Evolutionary conservation across 23 tunicate species (phyloP), one percentile per base, ranked within the genome.

Genomic region (Styela clava): DNA sequence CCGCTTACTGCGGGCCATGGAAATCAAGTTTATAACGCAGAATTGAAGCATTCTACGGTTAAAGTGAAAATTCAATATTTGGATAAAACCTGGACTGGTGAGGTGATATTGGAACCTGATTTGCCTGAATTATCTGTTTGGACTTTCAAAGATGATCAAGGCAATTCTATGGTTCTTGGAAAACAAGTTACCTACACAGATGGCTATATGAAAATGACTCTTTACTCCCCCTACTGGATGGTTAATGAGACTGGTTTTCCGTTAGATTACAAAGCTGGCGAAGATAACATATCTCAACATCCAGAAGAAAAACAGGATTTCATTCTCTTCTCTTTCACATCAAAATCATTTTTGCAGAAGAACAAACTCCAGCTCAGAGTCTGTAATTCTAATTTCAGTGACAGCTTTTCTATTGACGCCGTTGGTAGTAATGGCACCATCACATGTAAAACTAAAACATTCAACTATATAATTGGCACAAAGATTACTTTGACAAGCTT

Each of bases 191-290:
- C 84, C 1, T 74, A 79, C 63, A 79, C 34, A 18, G 86, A 84
- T 18, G 97, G 97, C 0, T 71, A 69, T 25, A 62, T 92, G 85
- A 27, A 79, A 19, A 37, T 87, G 16, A 64, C 86, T 33, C 79
- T 92, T 18, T 92, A 83, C 52, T 79, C 97, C 3, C 97, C 97
- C 7, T 92, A 92, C 70, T 92, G 97, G 97, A 69, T 92, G 83
- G 78, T 92, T 34, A 92, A 92, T 73, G 63, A 92, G 22, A 86
- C 88, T 22, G 91, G 92, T 24, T 68, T 87, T 3, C 78, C 92
- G 0, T 34, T 92, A 32, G 88, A 81, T 30, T 92, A 92, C 76
- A 87, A 84, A 56, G 64, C 97, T 16, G 74, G 79, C 31, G 89
- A 85, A 28, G 89, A 68, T 23, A 85, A 89, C 62, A 70, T 35